Conservation (phyloP, 2,113 vertebrate genomes). For the Antigone vipio region DNA sequence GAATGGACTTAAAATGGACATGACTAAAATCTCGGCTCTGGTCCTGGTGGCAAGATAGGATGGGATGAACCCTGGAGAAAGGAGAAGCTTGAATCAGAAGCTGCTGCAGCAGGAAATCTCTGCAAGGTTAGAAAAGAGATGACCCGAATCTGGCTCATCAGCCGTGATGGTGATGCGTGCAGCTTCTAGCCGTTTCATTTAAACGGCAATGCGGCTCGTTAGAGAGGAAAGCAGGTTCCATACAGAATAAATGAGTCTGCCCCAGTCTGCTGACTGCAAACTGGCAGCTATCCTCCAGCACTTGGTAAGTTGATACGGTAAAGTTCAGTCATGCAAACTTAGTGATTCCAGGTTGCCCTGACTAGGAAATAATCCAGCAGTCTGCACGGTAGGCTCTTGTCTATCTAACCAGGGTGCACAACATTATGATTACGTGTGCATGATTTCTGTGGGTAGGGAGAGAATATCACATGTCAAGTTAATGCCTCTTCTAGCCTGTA, state of each 20-base stretch:
- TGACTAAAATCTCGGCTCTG: background rate
- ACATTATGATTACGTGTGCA: background rate
- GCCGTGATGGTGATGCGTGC: background rate
- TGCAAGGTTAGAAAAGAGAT: background rate
- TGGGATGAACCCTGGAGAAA: background rate
- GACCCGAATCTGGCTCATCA: background rate
- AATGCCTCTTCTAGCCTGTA: background rate
- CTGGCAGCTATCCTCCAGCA: background rate
- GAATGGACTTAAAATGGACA: background rate
- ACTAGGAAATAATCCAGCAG: background rate
- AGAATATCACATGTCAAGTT: background rate
- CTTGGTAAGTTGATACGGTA: background rate
- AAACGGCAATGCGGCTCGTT: fast-evolving
- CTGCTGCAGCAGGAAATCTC: background rate
- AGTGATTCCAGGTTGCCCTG: background rate
- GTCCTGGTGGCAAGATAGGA: background rate
- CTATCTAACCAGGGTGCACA: background rate
- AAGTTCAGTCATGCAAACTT: background rate
- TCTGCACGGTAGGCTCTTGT: background rate
- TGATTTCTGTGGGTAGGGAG: background rate
- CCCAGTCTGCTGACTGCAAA: background rate
- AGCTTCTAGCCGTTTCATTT: background rate
- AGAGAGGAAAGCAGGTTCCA: background rate
- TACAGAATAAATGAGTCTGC: background rate
- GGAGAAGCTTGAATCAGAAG: background rate